Conservation (phyloP, 2,113 vertebrate genomes). For the Pseudopipra pipra region DNA sequence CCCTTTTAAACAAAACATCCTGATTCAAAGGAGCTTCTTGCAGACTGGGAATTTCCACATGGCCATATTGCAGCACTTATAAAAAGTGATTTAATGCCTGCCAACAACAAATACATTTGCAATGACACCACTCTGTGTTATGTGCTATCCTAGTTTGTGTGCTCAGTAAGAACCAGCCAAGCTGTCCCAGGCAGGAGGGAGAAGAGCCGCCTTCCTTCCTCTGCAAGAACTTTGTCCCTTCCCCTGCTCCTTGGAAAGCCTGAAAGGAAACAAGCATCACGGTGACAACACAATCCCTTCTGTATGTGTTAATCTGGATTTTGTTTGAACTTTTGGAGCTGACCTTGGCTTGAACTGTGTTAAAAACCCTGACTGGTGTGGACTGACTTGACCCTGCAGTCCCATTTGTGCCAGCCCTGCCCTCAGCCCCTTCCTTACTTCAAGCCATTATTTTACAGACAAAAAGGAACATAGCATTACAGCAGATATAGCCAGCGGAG, state of each 20-base stretch:
- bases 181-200: neutral
- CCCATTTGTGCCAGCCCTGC: constrained; percentile 32
- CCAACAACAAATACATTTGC: constrained; percentile 60
- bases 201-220: neutral
- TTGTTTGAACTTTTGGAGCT: constrained; percentile 66
- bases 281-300: constrained; percentile 59
- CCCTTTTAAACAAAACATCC: constrained; percentile 49
- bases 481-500: constrained; percentile 3
- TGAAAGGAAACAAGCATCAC: constrained; percentile 38
- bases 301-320: constrained; percentile 70
- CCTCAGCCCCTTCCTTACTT: constrained; percentile 4
- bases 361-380: constrained; percentile 57
- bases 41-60: constrained; percentile 65
- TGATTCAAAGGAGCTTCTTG: constrained; percentile 60
- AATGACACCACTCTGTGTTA: constrained; percentile 26
- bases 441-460: constrained; percentile 48
- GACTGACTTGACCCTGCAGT: constrained; percentile 56
- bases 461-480: constrained; percentile 53
- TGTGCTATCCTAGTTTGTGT: neutral
- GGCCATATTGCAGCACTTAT: constrained; percentile 60
- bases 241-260: neutral
- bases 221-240: neutral
- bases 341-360: constrained; percentile 67
- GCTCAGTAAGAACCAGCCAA: neutral
- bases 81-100: constrained; percentile 69